These are phyloP conservation scores for Falcunculus frontatus DNA, from an alignment of 2,113 vertebrate genomes.

Conservation along the genomic window DNA sequence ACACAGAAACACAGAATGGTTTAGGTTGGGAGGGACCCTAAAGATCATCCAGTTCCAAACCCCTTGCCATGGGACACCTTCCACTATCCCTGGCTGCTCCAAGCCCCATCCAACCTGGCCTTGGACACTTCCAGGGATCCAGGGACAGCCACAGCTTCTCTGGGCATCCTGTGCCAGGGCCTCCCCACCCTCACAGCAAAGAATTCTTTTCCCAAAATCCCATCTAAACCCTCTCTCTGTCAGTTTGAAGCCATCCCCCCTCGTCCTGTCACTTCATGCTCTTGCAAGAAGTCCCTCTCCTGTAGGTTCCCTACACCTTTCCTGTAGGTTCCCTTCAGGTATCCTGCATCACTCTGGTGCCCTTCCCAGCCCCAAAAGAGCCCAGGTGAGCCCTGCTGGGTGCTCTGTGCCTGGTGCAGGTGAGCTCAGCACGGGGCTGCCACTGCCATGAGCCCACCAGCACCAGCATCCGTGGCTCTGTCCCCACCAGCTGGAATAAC, in stretches of 20 bases:
- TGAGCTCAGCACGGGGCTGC: background rate
- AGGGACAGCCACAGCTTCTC: background rate
- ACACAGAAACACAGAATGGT: background rate
- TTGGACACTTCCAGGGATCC: background rate
- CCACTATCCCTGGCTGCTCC: fast-evolving
- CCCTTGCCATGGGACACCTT: background rate
- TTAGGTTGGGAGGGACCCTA: background rate
- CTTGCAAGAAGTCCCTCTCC: background rate
- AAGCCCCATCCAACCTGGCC: fast-evolving
- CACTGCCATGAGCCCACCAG: fast-evolving
- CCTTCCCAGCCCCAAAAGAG: background rate
- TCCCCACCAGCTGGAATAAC: background rate
- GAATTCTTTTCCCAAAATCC: background rate
- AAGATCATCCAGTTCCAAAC: background rate
- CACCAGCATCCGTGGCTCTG: fast-evolving
- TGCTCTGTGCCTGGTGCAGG: background rate
- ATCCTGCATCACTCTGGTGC: background rate
- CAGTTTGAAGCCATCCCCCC: background rate
- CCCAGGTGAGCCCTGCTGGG: background rate
- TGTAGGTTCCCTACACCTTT: background rate
- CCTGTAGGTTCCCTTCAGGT: background rate
- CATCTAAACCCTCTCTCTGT: background rate
- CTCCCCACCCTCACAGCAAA: background rate
- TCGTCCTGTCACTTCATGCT: background rate
- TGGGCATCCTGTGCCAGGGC: background rate